phyloP scores from a whole-genome alignment of 2,888 invertebrate genomes.

The Dryomyza anilis region DNA sequence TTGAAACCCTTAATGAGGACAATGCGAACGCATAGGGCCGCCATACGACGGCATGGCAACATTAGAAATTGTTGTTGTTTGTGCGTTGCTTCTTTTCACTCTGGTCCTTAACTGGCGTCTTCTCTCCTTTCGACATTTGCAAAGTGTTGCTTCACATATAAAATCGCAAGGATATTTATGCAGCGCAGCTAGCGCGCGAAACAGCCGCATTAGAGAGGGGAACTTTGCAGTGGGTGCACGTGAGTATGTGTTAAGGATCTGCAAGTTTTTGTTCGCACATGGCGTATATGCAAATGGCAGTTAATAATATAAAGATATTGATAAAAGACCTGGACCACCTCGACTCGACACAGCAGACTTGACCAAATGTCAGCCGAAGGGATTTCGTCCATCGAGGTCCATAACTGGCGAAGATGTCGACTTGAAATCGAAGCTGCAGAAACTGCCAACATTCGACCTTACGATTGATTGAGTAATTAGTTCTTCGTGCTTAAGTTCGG shows the following conservation, averaged over 20 bases:
- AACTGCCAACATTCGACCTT: too few species aligned
- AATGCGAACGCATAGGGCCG: too few species aligned
- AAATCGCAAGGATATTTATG: neutral
- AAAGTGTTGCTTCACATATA: constrained; percentile 12
- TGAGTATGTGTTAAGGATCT: constrained; percentile 4
- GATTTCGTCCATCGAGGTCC: neutral
- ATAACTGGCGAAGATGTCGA: neutral
- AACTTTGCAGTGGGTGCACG: neutral
- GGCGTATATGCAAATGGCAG: constrained; percentile 30
- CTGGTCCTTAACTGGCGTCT: neutral
- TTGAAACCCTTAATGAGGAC: too few species aligned
- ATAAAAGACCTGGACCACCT: constrained; percentile 31
- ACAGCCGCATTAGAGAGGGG: neutral
- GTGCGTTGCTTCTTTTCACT: neutral
- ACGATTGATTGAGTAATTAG: too few species aligned
- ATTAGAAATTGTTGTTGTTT: neutral
- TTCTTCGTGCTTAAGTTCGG: too few species aligned
- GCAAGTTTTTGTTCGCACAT: constrained; percentile 1
- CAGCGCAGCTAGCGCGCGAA: neutral
- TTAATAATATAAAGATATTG: constrained; percentile 35
- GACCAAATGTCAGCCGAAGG: constrained; percentile 30
- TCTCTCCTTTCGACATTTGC: constrained; percentile 3
- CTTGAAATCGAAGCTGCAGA: neutral
- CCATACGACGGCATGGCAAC: too few species aligned
- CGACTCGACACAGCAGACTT: constrained; percentile 27